Evolutionary conservation across 2,113 vertebrate species (phyloP), one percentile per base, ranked within the genome.

Genomic region (Columba livia): DNA sequence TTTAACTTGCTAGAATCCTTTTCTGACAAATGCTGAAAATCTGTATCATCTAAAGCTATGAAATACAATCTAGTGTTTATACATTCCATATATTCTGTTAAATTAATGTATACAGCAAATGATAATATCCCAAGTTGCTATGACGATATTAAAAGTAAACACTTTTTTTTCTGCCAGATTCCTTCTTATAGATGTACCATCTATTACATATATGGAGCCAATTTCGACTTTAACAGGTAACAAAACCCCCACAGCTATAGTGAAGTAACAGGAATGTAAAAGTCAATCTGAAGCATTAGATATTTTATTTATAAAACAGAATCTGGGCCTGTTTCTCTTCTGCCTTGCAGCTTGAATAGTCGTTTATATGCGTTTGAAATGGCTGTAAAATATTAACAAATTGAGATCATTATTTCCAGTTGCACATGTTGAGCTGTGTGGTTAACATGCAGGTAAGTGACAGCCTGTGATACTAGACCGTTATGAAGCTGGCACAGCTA

Each of bases 51-150:
- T 90, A 40, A 86, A 91, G 31, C 64, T 67, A 84, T 48, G 53
- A 93, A 62, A 92, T 36, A 11, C 29, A 64, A 84, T 78, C 60
- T 75, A 62, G 42, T 73, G 72, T 88, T 94, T 96, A 92, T 84
- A 40, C 8, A 50, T 47, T 42, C 29, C 38, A 24, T 67, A 44
- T 71, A 74, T 29, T 57, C 40, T 79, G 16, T 70, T 88, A 54
- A 73, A 83, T 85, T 70, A 93, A 67, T 64, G 14, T 53, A 79
- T 72, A 74, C 14, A 74, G 24, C 6, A 78, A 86, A 28, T 44
- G 2, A 81, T 64, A 89, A 56, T 74, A 79, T 65, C 64, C 29
- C 51, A 93, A 74, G 32, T 29, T 75, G 34, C 80, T 90, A 83
- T 3, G 9, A 78, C 1, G 3, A 84, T n/a, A 56, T 7, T 42